Conservation (phyloP, 2,797 vertebrate species). For the Microctenopoma stevenorrisi region DNA sequence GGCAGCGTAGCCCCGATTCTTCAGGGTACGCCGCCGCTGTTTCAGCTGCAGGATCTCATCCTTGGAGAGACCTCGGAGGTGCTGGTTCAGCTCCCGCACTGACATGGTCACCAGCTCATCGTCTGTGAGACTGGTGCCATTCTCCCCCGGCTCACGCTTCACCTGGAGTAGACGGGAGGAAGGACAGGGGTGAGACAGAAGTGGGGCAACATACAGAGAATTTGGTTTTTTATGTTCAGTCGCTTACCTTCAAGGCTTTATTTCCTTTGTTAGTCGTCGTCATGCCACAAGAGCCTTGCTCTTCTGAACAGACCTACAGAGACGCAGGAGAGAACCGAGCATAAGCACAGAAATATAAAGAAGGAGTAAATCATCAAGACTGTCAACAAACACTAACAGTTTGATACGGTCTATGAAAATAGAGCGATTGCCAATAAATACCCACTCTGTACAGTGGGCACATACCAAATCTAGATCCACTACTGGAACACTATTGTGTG, state of each 20-base stretch:
- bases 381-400: not conserved
- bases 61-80: conserved; percentile 94
- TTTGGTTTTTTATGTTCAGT: not conserved
- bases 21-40: conserved; percentile 96
- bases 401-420: not conserved
- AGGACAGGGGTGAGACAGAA: conserved; percentile 4
- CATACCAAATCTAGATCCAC: conserved; percentile 9
- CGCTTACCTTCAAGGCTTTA: conserved; percentile 97
- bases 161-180: conserved; percentile 82
- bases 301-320: conserved; percentile 86
- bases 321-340: conserved; percentile 25
- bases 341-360: conserved; percentile 9
- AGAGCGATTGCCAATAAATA: conserved; percentile 9
- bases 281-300: conserved; percentile 93
- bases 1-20: conserved; percentile 97
- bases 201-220: not conserved
- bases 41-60: conserved; percentile 98
- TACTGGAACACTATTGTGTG: conserved; percentile 15
- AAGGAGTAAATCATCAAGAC: not conserved
- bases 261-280: conserved; percentile 99
- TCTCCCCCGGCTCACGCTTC: conserved; percentile 98
- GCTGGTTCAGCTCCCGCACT: conserved; percentile 98
- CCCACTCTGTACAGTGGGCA: conserved; percentile 37
- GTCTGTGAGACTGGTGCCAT: conserved; percentile 98
- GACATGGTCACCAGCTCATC: conserved; percentile 99